Evolutionary conservation across 2,113 vertebrate species (phyloP).

Genomic region (Lipophrys pholis): DNA sequence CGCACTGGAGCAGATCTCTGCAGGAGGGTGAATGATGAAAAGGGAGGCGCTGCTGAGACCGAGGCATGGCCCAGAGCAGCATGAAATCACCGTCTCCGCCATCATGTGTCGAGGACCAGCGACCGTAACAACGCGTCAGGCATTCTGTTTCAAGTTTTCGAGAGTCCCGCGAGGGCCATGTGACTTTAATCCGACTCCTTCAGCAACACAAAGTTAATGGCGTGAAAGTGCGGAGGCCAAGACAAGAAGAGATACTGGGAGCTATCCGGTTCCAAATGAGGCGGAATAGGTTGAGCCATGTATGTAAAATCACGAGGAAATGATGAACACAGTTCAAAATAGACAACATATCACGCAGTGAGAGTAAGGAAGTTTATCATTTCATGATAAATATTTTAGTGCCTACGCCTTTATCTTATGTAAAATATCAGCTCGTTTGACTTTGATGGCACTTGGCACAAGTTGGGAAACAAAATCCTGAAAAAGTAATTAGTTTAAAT

Average conservation of each 20-base stretch:
- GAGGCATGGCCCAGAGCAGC: slow-evolving; percentile 22
- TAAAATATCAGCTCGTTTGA: no score
- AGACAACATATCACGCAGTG: no score
- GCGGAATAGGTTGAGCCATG: no score
- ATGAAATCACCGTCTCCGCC: slow-evolving; percentile 2
- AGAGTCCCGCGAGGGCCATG: slow-evolving; percentile 11
- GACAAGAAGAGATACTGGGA: neutral
- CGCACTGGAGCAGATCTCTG: slow-evolving; percentile 15
- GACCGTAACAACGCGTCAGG: slow-evolving; percentile 37
- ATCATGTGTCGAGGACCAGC: slow-evolving; percentile 55
- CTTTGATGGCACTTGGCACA: no score
- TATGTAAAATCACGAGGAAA: no score
- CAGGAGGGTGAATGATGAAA: slow-evolving; percentile 56
- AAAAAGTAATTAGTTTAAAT: no score
- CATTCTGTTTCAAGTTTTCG: slow-evolving; percentile 74
- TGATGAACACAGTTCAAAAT: no score
- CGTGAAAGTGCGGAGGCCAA: neutral
- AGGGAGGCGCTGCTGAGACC: slow-evolving; percentile 38
- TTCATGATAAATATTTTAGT: no score
- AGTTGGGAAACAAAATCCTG: no score
- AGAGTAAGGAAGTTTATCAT: no score
- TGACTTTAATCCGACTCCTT: slow-evolving; percentile 63
- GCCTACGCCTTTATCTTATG: no score
- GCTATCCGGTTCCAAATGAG: no score
- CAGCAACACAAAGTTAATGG: neutral